Conservation (phyloP, 2,888 invertebrate species). For the Andrena dorsata region DNA sequence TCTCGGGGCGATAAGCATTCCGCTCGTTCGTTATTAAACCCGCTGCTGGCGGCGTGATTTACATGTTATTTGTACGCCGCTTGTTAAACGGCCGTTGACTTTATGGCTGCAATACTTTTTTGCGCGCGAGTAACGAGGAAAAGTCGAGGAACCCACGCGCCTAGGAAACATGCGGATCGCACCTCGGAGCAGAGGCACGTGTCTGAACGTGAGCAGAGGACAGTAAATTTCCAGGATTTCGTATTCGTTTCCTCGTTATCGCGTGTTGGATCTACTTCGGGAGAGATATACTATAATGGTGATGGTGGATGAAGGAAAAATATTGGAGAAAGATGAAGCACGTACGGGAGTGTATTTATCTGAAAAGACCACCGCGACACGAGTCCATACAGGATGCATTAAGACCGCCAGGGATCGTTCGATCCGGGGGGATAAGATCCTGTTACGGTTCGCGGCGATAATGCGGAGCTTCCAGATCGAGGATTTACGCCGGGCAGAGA, state of each 20-base stretch:
- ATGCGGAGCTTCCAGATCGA: background rate
- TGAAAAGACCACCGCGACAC: too few relatives aligned
- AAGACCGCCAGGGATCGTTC: background rate
- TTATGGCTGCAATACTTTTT: background rate
- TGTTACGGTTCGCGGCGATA: conserved; percentile 17
- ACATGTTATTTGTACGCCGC: background rate
- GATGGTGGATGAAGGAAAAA: too few relatives aligned
- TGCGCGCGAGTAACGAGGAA: background rate
- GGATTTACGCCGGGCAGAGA: conserved; percentile 2
- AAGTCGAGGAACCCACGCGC: background rate
- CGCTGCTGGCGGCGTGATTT: background rate
- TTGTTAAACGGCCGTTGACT: conserved; percentile 10
- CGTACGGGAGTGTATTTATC: too few relatives aligned
- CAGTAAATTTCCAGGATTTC: conserved; percentile 1
- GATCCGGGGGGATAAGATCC: background rate
- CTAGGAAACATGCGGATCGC: background rate
- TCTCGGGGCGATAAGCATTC: conserved; percentile 36
- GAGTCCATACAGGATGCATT: too few relatives aligned
- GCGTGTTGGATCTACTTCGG: background rate
- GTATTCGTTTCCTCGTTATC: background rate
- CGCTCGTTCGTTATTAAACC: conserved; percentile 23
- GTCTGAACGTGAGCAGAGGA: background rate
- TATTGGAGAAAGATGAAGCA: too few relatives aligned
- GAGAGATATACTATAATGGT: too few relatives aligned
- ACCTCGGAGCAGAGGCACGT: background rate